Evolutionary conservation across 2,797 vertebrate species (phyloP), one percentile per base, ranked within the genome.

Genomic region (Euphonia xanthogaster): DNA sequence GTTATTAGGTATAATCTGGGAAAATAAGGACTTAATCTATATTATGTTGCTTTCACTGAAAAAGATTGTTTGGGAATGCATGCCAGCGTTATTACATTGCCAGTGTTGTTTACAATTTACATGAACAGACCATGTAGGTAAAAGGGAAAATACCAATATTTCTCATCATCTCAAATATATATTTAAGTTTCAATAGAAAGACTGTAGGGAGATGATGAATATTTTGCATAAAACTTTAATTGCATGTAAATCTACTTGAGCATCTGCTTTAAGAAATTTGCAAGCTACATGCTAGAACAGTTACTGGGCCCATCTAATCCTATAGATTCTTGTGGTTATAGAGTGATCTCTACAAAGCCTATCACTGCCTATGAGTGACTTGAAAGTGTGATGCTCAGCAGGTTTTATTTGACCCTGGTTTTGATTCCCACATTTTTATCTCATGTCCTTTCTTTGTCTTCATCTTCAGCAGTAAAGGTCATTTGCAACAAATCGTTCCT

Each of bases 11-110:
- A 95, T 93, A 93, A 96, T 93, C 74, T 95, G 68, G 77, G 94
- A 97, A 97, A 97, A 96, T 90, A 96, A 95, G 78, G 76, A 80
- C 55, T 66, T 96, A 92, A 94, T 96, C 85, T 96, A 10, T 96
- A 91, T 92, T 95, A 45, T 54, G 40, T 95, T 90, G 42, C 17
- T 95, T 53, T 97, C 93, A 88, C 45, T 93, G 72, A 25, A 63
- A 48, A 33, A 81, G 48, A 84, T 62, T 86, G 35, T 95, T 96
- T 92, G 76, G 70, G 94, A 97, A 88, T 62, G 39, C 93, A 74
- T 92, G 63, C 35, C 75, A 79, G 45, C 81, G 14, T 85, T 91
- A 79, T 93, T 92, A 66, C 7, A 86, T 63, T 94, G n/a, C n/a
- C n/a, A n/a, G n/a, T n/a, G n/a, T n/a, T 97, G 47, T 94, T 97